Evolutionary conservation across 2,113 vertebrate species (phyloP), one percentile per base, ranked within the genome.

Genomic region (Daubentonia madagascariensis): DNA sequence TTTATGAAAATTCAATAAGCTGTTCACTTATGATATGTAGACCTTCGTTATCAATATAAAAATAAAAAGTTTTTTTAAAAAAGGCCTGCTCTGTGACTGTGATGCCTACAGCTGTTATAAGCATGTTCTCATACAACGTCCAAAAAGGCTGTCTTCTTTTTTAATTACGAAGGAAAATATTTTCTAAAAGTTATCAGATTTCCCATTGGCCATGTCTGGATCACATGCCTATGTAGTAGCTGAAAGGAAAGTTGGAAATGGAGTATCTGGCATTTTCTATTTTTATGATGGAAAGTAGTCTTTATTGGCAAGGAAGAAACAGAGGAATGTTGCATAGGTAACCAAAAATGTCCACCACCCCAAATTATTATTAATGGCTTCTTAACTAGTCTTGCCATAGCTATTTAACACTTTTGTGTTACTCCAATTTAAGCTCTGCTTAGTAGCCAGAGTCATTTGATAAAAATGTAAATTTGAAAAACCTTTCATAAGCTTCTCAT

Each of bases 131-230:
- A 70, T 4, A 85, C 25, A 57, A 32, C 70, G 61, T 91, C 50
- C 61, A 85, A 95, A 91, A 78, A 59, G 80, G 61, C 50, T 59
- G 78, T 85, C 50, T 78, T 17, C 20, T n/a, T 45, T 92, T 45
- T 92, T 65, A 96, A 73, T 57, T 75, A 75, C 10, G 32, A 68
- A 87, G 54, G 67, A 81, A 92, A 92, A 48, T 81, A 73, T 65
- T 73, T 88, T 81, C 45, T 32, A 81, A 67, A 92, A 88, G 84
- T 67, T 65, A 92, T 57, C 57, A 88, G 84, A 96, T 92, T 88
- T 92, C 84, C 12, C 32, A 91, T 23, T 91, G 86, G 45, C 52
- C 65, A 80, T 32, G 57, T 72, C 37, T 94, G 65, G 25, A 73
- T 90, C 92, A 94, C 54, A 91, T 65, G 85, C n/a, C 45, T 45